A percentile compares a stretch with the other conserved stretches of the same genome.
Conservation (phyloP, 2,888 invertebrate species). For the Choreutis nemorana region DNA sequence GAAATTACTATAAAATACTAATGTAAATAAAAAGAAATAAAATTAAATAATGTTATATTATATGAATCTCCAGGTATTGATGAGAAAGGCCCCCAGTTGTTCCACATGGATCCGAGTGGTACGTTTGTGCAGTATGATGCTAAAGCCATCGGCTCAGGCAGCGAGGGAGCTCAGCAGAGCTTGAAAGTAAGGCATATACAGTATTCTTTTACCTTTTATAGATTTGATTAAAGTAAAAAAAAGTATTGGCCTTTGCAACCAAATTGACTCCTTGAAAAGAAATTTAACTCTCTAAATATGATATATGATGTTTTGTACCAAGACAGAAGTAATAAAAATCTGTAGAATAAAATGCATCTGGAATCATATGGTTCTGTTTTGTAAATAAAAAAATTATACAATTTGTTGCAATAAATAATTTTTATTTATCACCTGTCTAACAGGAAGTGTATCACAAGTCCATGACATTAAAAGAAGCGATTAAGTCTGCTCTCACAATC, state of each 20-base stretch:
- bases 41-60: neutral
- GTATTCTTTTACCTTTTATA: too few relatives aligned
- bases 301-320: too few relatives aligned
- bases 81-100: constrained; percentile 92
- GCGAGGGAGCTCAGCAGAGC: constrained; percentile 98
- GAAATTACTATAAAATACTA: neutral
- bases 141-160: constrained; percentile 99
- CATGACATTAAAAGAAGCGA: constrained; percentile 93
- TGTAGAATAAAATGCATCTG: too few relatives aligned
- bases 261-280: too few relatives aligned
- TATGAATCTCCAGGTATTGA: constrained; percentile 70
- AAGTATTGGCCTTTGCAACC: too few relatives aligned
- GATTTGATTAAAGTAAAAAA: too few relatives aligned
- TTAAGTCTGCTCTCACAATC: constrained; percentile 89
- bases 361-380: too few relatives aligned
- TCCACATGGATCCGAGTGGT: constrained; percentile 99
- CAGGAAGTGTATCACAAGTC: constrained; percentile 80
- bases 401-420: neutral
- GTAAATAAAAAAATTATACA: neutral
- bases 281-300: too few relatives aligned
- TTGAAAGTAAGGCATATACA: constrained; percentile 47
- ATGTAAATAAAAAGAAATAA: neutral
- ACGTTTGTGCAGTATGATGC: constrained; percentile 98
- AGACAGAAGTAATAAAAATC: too few relatives aligned
- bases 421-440: constrained; percentile 5